Evolutionary conservation across 2,888 invertebrate genomes (phyloP).

Genomic region (Stenolophus ochropezus): DNA sequence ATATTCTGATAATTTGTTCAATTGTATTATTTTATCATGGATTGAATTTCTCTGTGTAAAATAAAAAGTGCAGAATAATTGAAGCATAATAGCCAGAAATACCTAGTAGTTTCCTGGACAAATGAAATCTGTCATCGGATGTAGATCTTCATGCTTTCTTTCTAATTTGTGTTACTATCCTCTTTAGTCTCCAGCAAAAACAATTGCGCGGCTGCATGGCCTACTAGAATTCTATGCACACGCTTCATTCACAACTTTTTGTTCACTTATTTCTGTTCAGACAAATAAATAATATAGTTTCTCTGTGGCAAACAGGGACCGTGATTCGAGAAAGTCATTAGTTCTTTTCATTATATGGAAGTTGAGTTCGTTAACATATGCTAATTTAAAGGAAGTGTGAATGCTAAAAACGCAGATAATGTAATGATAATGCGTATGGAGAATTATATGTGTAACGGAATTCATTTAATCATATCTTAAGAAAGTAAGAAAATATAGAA

Average conservation of each 20-base stretch:
- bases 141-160: neutral
- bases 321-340: neutral
- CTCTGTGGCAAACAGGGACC: neutral
- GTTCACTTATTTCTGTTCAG: neutral
- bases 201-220: neutral
- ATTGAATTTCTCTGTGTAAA: neutral
- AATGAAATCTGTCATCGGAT: neutral
- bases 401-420: neutral
- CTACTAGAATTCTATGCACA: neutral
- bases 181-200: neutral
- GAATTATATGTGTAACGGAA: neutral
- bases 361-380: neutral
- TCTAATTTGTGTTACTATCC: neutral
- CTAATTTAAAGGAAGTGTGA: neutral
- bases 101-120: neutral
- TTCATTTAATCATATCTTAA: neutral
- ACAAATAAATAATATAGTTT: constrained; percentile 20
- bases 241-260: constrained; percentile 6
- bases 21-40: too few species aligned
- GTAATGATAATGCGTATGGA: neutral
- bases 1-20: too few species aligned
- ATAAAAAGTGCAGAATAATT: neutral
- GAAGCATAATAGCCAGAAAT: neutral
- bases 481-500: neutral
- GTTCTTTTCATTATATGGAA: neutral